Evolutionary conservation across 2,888 invertebrate genomes (phyloP).

Genomic region (Dynastes grantii): DNA sequence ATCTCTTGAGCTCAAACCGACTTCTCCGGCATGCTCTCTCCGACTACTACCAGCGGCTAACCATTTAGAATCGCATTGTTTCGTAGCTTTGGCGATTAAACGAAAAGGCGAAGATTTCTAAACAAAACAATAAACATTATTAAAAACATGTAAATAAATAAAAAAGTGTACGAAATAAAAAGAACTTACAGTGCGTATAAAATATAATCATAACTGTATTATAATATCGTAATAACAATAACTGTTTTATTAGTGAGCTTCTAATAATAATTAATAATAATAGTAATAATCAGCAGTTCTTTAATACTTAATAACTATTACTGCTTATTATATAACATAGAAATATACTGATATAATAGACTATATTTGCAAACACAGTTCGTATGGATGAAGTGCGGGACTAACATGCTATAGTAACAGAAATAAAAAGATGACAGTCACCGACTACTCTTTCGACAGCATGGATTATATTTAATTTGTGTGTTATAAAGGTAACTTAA

Average conservation of each 20-base stretch:
- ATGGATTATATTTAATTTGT: slow-evolving; percentile 49
- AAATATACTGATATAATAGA: slow-evolving; percentile 12
- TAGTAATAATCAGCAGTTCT: background rate
- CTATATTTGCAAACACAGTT: background rate
- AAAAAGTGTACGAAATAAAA: background rate
- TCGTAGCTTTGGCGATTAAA: background rate
- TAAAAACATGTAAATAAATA: background rate
- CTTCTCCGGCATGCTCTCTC: slow-evolving; percentile 35
- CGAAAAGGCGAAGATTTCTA: background rate
- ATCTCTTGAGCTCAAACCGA: slow-evolving; percentile 55
- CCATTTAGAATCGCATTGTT: slow-evolving; percentile 9
- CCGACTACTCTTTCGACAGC: slow-evolving; percentile 29
- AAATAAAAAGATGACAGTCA: slow-evolving; percentile 22
- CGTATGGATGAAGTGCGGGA: slow-evolving; percentile 34
- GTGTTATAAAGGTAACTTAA: slow-evolving; percentile 46
- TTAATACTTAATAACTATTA: background rate
- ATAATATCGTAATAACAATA: slow-evolving; percentile 22
- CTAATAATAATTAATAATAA: slow-evolving; percentile 5
- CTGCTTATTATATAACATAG: slow-evolving; percentile 3
- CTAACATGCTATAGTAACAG: slow-evolving; percentile 16
- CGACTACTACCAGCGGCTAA: slow-evolving; percentile 18
- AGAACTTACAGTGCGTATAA: slow-evolving; percentile 10
- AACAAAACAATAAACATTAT: background rate
- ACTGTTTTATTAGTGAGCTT: slow-evolving; percentile 25
- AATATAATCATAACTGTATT: slow-evolving; percentile 1